Evolutionary conservation across 2,113 vertebrate species (phyloP).

Genomic region (Sebastes schlegelii): DNA sequence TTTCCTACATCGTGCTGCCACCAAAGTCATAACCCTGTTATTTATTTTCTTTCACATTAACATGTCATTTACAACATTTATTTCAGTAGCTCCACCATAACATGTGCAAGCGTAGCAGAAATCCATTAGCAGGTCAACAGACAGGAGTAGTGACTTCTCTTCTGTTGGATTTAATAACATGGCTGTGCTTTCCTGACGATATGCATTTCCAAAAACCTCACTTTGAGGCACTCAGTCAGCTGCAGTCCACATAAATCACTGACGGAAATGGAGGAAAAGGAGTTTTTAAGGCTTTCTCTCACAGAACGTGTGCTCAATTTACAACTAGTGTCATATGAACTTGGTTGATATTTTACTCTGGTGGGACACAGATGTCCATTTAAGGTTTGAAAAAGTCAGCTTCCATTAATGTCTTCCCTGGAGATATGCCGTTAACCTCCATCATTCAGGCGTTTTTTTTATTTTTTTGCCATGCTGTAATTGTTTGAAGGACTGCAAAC

Average conservation of each 20-base stretch:
- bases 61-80: slow-evolving; percentile 17
- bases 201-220: neutral
- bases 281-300: slow-evolving; percentile 14
- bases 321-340: neutral
- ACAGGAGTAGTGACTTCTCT: slow-evolving; percentile 2
- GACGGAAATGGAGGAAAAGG: neutral
- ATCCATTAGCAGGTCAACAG: slow-evolving; percentile 56
- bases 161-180: slow-evolving; percentile 12
- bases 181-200: neutral
- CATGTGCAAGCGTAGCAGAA: slow-evolving; percentile 16
- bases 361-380: slow-evolving; percentile 26
- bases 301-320: slow-evolving; percentile 16
- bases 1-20: neutral
- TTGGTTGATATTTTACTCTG: slow-evolving; percentile 22
- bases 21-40: neutral
- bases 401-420: neutral
- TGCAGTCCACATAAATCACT: neutral
- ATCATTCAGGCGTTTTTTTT: slow-evolving; percentile 6
- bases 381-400: slow-evolving; percentile 19
- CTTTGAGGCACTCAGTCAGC: slow-evolving; percentile 15
- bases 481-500: slow-evolving; percentile 44
- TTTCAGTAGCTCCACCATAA: neutral
- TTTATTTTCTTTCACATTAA: neutral
- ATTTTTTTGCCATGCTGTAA: neutral
- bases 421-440: slow-evolving; percentile 1